Evolutionary conservation across 2,888 invertebrate species (phyloP), one percentile per base, ranked within the genome.

Genomic region (Ophioninae sp.): DNA sequence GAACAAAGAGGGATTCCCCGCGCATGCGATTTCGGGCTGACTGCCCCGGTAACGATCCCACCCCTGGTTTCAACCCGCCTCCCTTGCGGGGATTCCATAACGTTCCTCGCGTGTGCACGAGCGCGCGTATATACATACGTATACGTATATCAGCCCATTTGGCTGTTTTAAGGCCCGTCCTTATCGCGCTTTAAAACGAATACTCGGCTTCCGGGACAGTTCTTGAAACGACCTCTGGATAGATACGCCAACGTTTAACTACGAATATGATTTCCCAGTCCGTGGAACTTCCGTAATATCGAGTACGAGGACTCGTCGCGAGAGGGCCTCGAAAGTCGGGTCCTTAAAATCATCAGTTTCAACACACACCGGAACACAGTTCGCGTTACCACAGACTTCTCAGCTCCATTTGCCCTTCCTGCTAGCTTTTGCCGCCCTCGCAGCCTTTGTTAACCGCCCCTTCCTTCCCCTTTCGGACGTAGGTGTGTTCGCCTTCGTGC

Each of bases 1-100:
- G 89, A 90, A 91, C 91, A 91, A 91, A 91, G 91, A 88, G 88
- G 88, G 87, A 83, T 86, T 85, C 85, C 84, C 85, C 85, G 84
- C 91, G 91, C 92, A 91, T 91, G 92, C 92, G 91, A 88, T 85
- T 74, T 50, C 82, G 82, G 85, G 81, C 81, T 86, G 83, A 85
- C 86, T 85, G 88, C 87, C 59, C 86, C 87, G 87, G 91, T 93
- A 92, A 93, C 91, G 91, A 85, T 85, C 84, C 81, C 82, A 82
- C 81, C 85, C 82, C 76, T 82, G 81, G 74, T 79, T 82, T 85
- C 57, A 81, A 86, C 83, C 85, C 85, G 78, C 80, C 84, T 85
- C 74, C 80, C 74, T 65, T 78, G 69, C 50, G 50, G 10, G 8
- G 30, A 50, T 65, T 67, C 79, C 84, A 44, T 75, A 70, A 37